Evolutionary conservation across 1,140 invertebrate genomes (phyloP).

Genomic region (Scaptomyza montana): DNA sequence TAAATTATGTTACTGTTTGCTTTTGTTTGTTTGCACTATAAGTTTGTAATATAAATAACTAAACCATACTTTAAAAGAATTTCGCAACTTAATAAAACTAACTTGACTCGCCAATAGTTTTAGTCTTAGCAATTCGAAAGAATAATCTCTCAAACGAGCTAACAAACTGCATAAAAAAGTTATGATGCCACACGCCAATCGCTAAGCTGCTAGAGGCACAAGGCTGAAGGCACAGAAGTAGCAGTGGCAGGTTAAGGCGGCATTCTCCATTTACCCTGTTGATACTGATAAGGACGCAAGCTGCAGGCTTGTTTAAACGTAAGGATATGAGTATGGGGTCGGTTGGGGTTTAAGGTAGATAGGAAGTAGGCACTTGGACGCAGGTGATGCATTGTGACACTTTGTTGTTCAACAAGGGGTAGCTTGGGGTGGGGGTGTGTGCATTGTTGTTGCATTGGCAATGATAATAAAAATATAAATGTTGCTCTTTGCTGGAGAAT

Average conservation of each 20-base stretch:
- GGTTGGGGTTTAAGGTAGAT: neutral
- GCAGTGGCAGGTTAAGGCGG: neutral
- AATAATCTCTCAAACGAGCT: neutral
- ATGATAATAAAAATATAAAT: slow-evolving; percentile 63
- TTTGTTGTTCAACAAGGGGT: slow-evolving; percentile 3
- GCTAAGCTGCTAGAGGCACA: neutral
- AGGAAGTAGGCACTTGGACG: slow-evolving; percentile 22
- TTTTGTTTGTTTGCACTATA: too few species aligned
- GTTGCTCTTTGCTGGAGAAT: neutral
- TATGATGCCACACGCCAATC: neutral
- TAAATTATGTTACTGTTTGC: too few species aligned
- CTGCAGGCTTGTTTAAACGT: neutral
- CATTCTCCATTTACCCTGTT: slow-evolving; percentile 1
- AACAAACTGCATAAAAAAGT: neutral
- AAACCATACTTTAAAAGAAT: neutral
- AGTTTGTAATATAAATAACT: too few species aligned
- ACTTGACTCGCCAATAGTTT: neutral
- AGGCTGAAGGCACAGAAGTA: neutral
- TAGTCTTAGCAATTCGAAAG: neutral
- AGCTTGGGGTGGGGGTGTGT: too few species aligned
- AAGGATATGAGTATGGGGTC: neutral
- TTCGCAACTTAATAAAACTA: neutral
- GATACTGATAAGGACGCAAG: slow-evolving; percentile 19
- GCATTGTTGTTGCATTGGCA: slow-evolving; percentile 35
- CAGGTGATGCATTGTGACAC: slow-evolving; percentile 24